These are phyloP conservation scores for Eilema caniola DNA, from an alignment of 2,888 invertebrate genomes.

Conservation along the genomic window DNA sequence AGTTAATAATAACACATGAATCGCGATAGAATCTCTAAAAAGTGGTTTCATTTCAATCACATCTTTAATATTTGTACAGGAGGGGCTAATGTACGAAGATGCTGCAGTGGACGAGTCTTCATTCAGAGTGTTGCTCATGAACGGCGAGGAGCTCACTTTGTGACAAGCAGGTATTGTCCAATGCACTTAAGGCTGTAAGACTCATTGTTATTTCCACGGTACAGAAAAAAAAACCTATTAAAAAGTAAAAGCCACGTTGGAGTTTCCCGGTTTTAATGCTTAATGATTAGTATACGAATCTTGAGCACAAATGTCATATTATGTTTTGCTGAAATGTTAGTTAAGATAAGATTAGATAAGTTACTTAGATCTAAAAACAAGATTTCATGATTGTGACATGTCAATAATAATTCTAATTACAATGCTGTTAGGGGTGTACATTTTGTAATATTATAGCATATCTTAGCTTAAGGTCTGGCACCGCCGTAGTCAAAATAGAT, in stretches of 20 bases:
- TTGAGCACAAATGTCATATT: not conserved
- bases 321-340: not conserved
- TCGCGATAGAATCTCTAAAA: no score
- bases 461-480: not conserved
- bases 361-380: not conserved
- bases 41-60: no score
- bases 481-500: not conserved
- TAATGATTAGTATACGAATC: slow-evolving; percentile 1
- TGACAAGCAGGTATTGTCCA: slow-evolving; percentile 2
- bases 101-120: slow-evolving; percentile 78
- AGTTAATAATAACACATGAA: no score
- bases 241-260: not conserved
- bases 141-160: slow-evolving; percentile 71
- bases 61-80: slow-evolving; percentile 57
- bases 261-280: not conserved
- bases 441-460: not conserved
- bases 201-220: slow-evolving; percentile 30
- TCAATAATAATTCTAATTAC: not conserved
- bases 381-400: not conserved
- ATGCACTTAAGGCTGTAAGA: slow-evolving; percentile 26
- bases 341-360: not conserved
- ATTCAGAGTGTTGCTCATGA: slow-evolving; percentile 78
- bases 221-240: not conserved
- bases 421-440: not conserved
- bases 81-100: slow-evolving; percentile 82